These are phyloP conservation scores for Torymus aiolomorphi DNA, from an alignment of 2,888 invertebrate genomes.

Conservation along the genomic window DNA sequence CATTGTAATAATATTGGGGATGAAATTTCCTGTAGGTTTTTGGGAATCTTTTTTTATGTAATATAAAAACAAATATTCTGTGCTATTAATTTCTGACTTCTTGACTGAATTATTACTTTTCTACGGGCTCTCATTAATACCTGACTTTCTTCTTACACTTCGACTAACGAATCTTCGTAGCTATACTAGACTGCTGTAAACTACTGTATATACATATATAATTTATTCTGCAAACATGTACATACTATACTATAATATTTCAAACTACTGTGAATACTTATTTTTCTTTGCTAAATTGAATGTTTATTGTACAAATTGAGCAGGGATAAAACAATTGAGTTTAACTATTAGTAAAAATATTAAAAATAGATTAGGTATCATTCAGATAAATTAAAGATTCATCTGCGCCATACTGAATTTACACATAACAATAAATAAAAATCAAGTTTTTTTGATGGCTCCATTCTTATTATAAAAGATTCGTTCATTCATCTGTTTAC, in stretches of 20 bases:
- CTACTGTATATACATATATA: constrained; percentile 58
- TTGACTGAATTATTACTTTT: constrained; percentile 65
- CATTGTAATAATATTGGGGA: constrained; percentile 14
- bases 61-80: constrained; percentile 65
- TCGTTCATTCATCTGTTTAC: too few species aligned
- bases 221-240: constrained; percentile 39
- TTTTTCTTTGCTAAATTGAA: background rate
- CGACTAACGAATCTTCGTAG: constrained; percentile 59
- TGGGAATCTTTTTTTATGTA: constrained; percentile 29
- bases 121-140: constrained; percentile 60
- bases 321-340: too few species aligned
- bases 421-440: too few species aligned
- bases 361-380: too few species aligned
- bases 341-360: too few species aligned
- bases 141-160: constrained; percentile 57
- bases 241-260: constrained; percentile 31
- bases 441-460: too few species aligned
- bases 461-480: too few species aligned
- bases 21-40: constrained; percentile 25
- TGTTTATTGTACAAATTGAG: too few species aligned
- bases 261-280: background rate
- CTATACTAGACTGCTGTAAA: constrained; percentile 39
- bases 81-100: constrained; percentile 71
- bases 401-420: too few species aligned
- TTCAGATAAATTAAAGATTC: too few species aligned